Evolutionary conservation across 2,888 invertebrate species (phyloP), one percentile per base, ranked within the genome.

Genomic region (Quadriops clusia): DNA sequence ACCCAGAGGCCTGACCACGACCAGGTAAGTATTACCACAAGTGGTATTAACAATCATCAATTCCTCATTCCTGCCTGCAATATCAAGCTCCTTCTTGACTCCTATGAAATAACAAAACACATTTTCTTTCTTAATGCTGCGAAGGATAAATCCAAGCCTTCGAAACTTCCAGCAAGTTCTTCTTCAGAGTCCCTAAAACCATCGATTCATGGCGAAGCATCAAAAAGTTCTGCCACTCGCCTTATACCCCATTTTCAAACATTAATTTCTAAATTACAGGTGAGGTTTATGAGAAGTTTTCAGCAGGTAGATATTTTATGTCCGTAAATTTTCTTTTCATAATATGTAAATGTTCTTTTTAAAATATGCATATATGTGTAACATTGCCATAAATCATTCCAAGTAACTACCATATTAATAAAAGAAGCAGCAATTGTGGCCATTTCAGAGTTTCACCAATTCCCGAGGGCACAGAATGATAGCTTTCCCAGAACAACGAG

Each of bases 381-480:
- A n/a, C n/a, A n/a, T n/a, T n/a, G n/a, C n/a, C n/a, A n/a, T 22
- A 10, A 30, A 18, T 22, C 31, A 30, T 25, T 27, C 20, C 20
- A 16, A 34, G 31, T 27, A 20, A 33, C 13, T 33, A 17, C 29
- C 15, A 22, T 36, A 45, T 36, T 57, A 56, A 58, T 57, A 45
- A 65, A 67, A 68, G 61, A 64, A 67, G 62, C 71, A 84, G 84
- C 71, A 73, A 60, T 74, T 83, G 57, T 83, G 82, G 82, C 80
- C 82, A 50, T 82, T 83, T 58, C 84, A 83, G 75, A 71, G 73
- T 23, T 70, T 73, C 46, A 69, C 72, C 46, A 77, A 75, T 58
- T 77, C 74, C 1, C 68, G 77, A 36, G 80, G 77, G 20, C 82
- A 79, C 56, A 68, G 79, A 33, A 74, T 77, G 63, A 60, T 70